Percentiles rank a stretch among this genome's conserved stretches.
phyloP scores from a whole-genome alignment of 2,888 invertebrate genomes.

The Abscondita cerata region DNA sequence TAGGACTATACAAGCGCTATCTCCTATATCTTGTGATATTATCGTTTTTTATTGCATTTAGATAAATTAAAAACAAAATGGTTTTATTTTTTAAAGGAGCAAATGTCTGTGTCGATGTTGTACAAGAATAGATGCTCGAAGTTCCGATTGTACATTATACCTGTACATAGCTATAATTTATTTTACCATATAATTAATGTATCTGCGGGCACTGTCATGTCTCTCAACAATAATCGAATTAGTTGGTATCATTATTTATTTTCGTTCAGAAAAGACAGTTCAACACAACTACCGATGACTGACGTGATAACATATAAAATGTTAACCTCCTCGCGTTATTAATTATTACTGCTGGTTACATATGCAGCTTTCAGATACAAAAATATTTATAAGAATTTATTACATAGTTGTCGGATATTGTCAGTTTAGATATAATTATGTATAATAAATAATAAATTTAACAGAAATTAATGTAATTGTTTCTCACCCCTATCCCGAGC shows the following conservation, averaged over 20 bases:
- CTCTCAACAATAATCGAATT: conserved; percentile 50
- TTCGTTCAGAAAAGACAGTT: conserved; percentile 37
- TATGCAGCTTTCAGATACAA: conserved; percentile 28
- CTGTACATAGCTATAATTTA: conserved; percentile 54
- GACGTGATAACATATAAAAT: conserved; percentile 50
- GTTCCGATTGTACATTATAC: conserved; percentile 50
- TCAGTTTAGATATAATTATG: conserved; percentile 33
- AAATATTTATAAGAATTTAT: conserved; percentile 35
- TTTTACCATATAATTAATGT: conserved; percentile 49
- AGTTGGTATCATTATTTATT: conserved; percentile 50
- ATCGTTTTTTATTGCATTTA: conserved; percentile 33
- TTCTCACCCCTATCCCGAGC: too few species aligned
- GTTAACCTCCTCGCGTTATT: conserved; percentile 49
- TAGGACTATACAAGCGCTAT: conserved; percentile 38
- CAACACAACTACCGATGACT: conserved; percentile 47
- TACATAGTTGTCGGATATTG: conserved; percentile 34
- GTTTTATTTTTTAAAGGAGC: conserved; percentile 27
- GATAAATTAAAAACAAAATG: conserved; percentile 2
- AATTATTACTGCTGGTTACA: conserved; percentile 42
- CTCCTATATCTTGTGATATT: conserved; percentile 37
- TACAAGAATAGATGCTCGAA: conserved; percentile 9
- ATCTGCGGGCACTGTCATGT: conserved; percentile 48
- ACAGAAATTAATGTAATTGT: not conserved
- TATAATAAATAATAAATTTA: conserved; percentile 31
- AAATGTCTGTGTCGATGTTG: conserved; percentile 1